These are phyloP conservation scores for Aquatica leii DNA, from an alignment of 2,888 invertebrate genomes.

Conservation along the genomic window DNA sequence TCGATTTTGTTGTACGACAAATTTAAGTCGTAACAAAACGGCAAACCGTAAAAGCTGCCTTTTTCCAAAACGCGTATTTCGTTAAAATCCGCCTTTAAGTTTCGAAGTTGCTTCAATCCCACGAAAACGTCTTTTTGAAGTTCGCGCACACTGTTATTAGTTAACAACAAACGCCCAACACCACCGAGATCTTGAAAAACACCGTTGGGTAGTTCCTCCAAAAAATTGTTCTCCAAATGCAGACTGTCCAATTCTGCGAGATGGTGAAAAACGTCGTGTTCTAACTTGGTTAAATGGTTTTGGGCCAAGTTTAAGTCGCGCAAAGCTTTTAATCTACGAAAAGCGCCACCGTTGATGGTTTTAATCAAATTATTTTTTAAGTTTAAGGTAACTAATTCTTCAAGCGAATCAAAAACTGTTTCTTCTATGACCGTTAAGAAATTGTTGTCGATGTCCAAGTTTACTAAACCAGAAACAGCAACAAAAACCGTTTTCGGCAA, in stretches of 20 bases:
- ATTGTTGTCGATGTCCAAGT: conserved; percentile 2
- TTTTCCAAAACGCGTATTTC: not conserved
- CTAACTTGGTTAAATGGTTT: not conserved
- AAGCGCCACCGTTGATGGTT: not conserved
- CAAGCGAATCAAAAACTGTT: not conserved
- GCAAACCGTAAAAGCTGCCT: not conserved
- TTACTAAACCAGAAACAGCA: not conserved
- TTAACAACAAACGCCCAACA: not conserved
- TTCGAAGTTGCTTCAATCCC: not conserved
- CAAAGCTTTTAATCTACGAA: not conserved
- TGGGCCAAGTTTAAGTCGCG: not conserved
- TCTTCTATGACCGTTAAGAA: not conserved
- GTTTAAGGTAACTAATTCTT: not conserved
- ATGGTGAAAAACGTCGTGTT: not conserved
- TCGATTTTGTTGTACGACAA: not conserved
- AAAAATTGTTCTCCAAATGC: not conserved
- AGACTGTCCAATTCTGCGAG: not conserved
- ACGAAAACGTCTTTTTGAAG: not conserved
- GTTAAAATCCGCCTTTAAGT: not conserved
- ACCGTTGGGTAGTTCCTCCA: not conserved
- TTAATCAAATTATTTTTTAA: conserved; percentile 3
- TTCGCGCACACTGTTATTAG: not conserved
- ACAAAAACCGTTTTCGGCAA: not conserved
- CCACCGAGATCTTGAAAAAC: not conserved
- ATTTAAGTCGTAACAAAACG: not conserved